A percentile compares a stretch with the other conserved stretches of the same genome.
phyloP scores from a whole-genome alignment of 2,113 vertebrate genomes.

The Herpailurus yagouaroundi region DNA sequence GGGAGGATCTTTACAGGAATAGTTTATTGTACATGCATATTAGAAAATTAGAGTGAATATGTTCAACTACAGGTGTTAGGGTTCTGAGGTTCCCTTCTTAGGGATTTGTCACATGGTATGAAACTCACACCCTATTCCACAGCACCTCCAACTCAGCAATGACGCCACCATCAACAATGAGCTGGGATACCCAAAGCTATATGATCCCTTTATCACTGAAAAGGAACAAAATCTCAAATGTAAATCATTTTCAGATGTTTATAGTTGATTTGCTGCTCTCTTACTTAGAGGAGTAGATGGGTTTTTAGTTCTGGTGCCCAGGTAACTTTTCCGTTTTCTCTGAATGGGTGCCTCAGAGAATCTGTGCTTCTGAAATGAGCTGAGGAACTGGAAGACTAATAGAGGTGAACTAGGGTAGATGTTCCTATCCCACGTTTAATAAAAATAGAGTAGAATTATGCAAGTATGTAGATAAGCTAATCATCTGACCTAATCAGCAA shows the following conservation, averaged over 20 bases:
- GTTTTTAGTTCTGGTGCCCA: not conserved
- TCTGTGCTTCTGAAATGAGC: not conserved
- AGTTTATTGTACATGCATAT: not conserved
- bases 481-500: conserved; percentile 80
- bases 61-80: not conserved
- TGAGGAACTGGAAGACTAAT: conserved; percentile 40
- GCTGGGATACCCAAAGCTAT: not conserved
- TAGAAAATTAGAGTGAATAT: not conserved
- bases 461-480: conserved; percentile 77
- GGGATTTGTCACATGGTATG: not conserved
- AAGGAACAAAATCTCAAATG: not conserved
- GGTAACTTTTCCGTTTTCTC: not conserved
- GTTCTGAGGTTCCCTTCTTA: not conserved
- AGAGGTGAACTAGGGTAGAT: conserved; percentile 55
- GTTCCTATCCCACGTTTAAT: conserved; percentile 53
- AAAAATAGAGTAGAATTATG: conserved; percentile 76
- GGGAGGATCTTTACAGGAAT: not conserved
- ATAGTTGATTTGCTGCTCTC: not conserved
- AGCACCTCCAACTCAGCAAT: not conserved
- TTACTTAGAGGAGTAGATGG: not conserved
- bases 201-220: not conserved
- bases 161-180: not conserved
- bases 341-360: not conserved
- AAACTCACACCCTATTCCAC: not conserved
- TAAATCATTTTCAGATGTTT: not conserved